phyloP scores from a whole-genome alignment of 2,888 invertebrate species.

The Drosophila affinis region DNA sequence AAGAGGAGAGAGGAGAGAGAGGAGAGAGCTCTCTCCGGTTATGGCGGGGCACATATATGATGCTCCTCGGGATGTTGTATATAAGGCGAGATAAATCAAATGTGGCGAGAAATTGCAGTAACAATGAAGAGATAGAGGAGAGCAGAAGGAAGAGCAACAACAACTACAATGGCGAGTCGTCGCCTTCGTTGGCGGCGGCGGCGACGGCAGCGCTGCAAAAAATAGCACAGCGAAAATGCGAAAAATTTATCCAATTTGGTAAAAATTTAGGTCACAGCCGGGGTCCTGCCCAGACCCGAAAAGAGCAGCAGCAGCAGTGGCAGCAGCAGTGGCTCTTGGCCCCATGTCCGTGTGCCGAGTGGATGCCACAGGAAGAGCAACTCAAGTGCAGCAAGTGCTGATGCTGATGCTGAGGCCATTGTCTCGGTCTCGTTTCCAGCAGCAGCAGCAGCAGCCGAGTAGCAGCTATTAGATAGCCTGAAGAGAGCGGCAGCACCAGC shows the following conservation, averaged over 20 bases:
- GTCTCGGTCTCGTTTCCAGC: constrained; percentile 52
- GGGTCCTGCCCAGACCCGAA: constrained; percentile 52
- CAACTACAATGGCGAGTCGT: constrained; percentile 19
- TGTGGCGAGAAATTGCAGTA: constrained; percentile 81
- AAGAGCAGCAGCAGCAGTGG: constrained; percentile 61
- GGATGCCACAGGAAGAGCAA: constrained; percentile 68
- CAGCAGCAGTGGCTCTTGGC: constrained; percentile 45
- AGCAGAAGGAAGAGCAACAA: constrained; percentile 28
- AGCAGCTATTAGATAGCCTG: constrained; percentile 63
- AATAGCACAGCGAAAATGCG: constrained; percentile 73
- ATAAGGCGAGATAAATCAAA: constrained; percentile 80
- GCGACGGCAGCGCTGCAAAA: constrained; percentile 46
- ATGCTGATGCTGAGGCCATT: constrained; percentile 59
- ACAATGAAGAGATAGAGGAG: constrained; percentile 43
- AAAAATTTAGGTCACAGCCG: constrained; percentile 81
- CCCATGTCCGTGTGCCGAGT: constrained; percentile 15
- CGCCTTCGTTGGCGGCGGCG: constrained; percentile 48
- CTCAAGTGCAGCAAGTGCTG: constrained; percentile 73
- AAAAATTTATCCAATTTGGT: constrained; percentile 82
- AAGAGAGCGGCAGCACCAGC: constrained; percentile 26
- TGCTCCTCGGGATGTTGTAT: constrained; percentile 50
- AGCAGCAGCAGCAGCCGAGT: constrained; percentile 19
- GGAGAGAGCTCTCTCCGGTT: constrained; percentile 23
- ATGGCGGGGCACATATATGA: constrained; percentile 51
- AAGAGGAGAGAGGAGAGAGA: neutral